Percentiles rank a stretch among this genome's conserved stretches.
phyloP scores from a whole-genome alignment of 1,140 invertebrate species.

The Aphelenchoides fujianensis region DNA sequence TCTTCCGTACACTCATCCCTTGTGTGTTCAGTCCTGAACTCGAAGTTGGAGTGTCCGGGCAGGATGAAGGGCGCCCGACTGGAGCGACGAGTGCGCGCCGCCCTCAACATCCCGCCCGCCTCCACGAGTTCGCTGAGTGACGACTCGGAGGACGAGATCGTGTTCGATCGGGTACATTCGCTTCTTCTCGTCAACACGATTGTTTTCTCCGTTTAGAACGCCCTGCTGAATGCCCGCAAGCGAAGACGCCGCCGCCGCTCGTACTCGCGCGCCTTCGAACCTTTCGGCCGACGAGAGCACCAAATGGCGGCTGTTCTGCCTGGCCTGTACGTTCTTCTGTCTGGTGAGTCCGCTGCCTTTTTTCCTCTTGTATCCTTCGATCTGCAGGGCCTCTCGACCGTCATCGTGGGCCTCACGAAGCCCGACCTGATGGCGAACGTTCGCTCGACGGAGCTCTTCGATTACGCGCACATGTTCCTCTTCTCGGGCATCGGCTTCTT shows the following conservation, averaged over 20 bases:
- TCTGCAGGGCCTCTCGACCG: not conserved
- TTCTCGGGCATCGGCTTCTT: constrained; percentile 16
- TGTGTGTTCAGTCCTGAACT: constrained; percentile 31
- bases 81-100: constrained; percentile 5
- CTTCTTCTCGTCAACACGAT: not conserved
- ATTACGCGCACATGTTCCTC: constrained; percentile 2
- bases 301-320: constrained; percentile 15
- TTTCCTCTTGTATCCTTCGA: no score
- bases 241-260: constrained; percentile 12
- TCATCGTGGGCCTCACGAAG: constrained; percentile 2
- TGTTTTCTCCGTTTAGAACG: constrained; percentile 8
- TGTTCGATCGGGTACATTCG: constrained; percentile 27
- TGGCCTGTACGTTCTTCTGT: constrained; percentile 1
- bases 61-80: constrained; percentile 10
- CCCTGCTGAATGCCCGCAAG: constrained; percentile 17
- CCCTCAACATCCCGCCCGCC: constrained; percentile 10
- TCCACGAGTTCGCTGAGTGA: constrained; percentile 18
- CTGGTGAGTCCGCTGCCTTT: not conserved
- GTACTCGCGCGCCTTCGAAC: constrained; percentile 4
- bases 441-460: not conserved
- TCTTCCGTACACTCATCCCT: not conserved
- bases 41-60: constrained; percentile 24
- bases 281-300: not conserved
- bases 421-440: constrained; percentile 15
- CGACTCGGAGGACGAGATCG: constrained; percentile 25